Conservation (phyloP, 1,140 invertebrate genomes). For the Mizuhopecten yessoensis region DNA sequence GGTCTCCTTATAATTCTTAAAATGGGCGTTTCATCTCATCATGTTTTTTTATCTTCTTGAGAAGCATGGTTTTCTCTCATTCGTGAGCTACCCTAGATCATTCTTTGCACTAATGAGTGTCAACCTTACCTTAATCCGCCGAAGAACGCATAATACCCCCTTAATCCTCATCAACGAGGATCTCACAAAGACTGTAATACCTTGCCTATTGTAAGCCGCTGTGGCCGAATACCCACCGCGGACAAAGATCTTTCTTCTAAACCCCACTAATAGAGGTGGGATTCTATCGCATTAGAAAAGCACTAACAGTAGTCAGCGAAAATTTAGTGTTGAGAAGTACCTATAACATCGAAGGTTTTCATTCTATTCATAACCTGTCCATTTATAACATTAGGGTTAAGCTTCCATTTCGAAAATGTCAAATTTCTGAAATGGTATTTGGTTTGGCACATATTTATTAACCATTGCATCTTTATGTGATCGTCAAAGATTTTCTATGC, state of each 20-base stretch:
- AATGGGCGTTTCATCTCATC: constrained; percentile 32
- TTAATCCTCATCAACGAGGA: neutral
- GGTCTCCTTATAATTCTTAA: constrained; percentile 2
- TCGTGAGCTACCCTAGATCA: constrained; percentile 17
- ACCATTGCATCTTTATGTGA: neutral
- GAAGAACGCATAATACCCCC: neutral
- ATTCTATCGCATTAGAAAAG: constrained; percentile 1
- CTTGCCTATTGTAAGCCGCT: neutral
- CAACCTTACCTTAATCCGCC: neutral
- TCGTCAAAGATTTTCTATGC: neutral
- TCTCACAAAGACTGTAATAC: constrained; percentile 6
- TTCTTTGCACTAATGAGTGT: constrained; percentile 14
- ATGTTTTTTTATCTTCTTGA: constrained; percentile 34
- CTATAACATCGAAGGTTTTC: neutral
- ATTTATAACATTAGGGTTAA: constrained; percentile 30
- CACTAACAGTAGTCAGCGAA: neutral
- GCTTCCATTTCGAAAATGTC: constrained; percentile 32
- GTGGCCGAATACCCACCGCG: constrained; percentile 29
- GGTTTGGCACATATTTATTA: constrained; percentile 28
- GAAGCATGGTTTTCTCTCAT: neutral
- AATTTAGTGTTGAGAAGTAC: constrained; percentile 12
- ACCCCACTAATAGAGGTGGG: constrained; percentile 3
- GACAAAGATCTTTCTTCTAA: constrained; percentile 34
- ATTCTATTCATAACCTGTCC: neutral
- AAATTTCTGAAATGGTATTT: constrained; percentile 18